These are phyloP conservation scores for Vulpes ferrilata DNA, from an alignment of 2,113 vertebrate species.

Conservation along the genomic window DNA sequence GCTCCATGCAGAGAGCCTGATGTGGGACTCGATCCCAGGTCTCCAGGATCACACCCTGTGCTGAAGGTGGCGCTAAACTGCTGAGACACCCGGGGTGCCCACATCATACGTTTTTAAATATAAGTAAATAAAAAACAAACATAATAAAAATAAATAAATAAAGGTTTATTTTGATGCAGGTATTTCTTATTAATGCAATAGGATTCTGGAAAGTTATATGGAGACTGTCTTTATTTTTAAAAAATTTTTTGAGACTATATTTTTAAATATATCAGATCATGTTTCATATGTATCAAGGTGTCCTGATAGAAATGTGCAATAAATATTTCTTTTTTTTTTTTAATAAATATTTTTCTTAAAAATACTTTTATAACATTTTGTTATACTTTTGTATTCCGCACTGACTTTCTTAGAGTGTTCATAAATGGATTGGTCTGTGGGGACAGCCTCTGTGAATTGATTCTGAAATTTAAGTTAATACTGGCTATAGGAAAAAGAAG, in stretches of 20 bases:
- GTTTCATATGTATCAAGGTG: neutral
- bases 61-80: too few relatives aligned
- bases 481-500: neutral
- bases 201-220: neutral
- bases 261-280: neutral
- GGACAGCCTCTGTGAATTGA: neutral
- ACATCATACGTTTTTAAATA: neutral
- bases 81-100: too few relatives aligned
- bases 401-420: neutral
- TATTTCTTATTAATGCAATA: slow-evolving; percentile 35
- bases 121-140: neutral
- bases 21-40: too few relatives aligned
- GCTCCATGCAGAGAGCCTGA: too few relatives aligned
- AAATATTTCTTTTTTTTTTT: neutral
- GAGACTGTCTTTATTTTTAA: neutral
- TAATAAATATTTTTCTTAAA: neutral
- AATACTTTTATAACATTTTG: neutral
- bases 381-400: neutral
- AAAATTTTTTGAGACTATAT: neutral
- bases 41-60: too few relatives aligned
- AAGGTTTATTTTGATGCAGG: neutral
- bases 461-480: neutral
- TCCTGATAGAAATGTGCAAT: neutral
- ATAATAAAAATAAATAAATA: neutral
- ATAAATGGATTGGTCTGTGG: neutral